phyloP scores from a whole-genome alignment of 2,888 invertebrate species.

The Acanthosepion lycidas region DNA sequence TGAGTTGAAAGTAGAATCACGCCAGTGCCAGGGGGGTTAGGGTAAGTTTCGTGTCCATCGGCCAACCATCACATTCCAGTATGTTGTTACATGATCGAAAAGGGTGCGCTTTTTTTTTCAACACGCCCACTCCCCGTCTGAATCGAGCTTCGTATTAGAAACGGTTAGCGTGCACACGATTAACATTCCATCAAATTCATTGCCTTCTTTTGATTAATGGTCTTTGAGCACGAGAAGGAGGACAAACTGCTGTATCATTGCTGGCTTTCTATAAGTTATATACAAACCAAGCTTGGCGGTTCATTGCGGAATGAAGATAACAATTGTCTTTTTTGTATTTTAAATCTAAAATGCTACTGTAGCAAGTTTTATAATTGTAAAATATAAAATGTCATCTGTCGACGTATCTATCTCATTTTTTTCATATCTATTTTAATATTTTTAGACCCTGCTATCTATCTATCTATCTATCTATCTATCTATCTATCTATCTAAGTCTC shows the following conservation, averaged over 20 bases:
- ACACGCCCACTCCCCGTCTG: neutral
- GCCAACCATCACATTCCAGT: no score
- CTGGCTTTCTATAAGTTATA: neutral
- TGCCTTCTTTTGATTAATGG: neutral
- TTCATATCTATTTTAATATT: no score
- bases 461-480: no score
- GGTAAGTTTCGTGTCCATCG: neutral
- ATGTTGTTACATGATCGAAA: neutral
- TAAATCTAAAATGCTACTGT: no score
- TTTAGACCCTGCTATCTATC: no score
- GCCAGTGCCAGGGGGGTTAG: no score
- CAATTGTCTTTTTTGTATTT: no score
- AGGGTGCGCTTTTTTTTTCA: neutral
- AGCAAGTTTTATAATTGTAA: no score
- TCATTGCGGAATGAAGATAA: no score
- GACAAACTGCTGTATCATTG: neutral
- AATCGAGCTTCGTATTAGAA: neutral
- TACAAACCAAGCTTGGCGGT: neutral
- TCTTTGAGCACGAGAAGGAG: neutral
- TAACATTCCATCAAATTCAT: neutral
- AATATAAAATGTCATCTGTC: no score
- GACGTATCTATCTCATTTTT: no score
- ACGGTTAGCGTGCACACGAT: neutral
- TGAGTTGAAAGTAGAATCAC: neutral
- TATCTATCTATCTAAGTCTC: no score